Evolutionary conservation across 2,888 invertebrate genomes (phyloP).

Genomic region (Raillietiella orientalis): DNA sequence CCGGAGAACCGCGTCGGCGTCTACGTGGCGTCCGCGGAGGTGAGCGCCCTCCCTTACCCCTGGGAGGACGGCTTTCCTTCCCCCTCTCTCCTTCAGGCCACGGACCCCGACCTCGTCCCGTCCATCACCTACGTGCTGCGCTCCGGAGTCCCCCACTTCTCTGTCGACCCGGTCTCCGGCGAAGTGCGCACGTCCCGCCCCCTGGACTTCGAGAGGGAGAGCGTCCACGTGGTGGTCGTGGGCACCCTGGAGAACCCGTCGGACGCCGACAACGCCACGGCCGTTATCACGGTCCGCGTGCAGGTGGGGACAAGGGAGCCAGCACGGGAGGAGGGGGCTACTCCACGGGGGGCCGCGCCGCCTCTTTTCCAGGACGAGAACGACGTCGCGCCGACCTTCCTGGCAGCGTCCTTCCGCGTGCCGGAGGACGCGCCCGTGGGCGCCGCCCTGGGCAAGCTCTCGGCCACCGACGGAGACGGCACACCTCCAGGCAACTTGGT

Average conservation of each 20-base stretch:
- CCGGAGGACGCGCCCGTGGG: conserved; percentile 56
- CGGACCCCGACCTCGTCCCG: conserved; percentile 35
- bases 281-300: conserved; percentile 34
- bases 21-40: conserved; percentile 40
- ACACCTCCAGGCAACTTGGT: conserved; percentile 50
- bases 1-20: conserved; percentile 42
- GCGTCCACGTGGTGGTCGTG: conserved; percentile 33
- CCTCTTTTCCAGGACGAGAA: conserved; percentile 62
- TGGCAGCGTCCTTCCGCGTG: conserved; percentile 44
- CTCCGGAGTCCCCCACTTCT: conserved; percentile 45
- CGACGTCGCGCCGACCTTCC: conserved; percentile 50
- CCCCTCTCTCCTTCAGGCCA: conserved; percentile 28
- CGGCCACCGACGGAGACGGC: conserved; percentile 51
- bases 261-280: conserved; percentile 29
- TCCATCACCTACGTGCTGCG: conserved; percentile 45
- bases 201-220: conserved; percentile 41
- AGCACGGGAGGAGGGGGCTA: no score
- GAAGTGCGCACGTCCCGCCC: conserved; percentile 37
- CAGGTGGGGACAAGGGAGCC: conserved; percentile 12
- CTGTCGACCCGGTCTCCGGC: conserved; percentile 45
- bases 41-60: no score
- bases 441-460: conserved; percentile 36
- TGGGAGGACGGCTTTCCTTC: no score
- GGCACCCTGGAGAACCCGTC: conserved; percentile 52
- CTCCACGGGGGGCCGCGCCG: no score